A percentile compares a stretch with the other conserved stretches of the same genome.
Conservation (phyloP, 2,888 invertebrate genomes). For the Creontiades dilutus region DNA sequence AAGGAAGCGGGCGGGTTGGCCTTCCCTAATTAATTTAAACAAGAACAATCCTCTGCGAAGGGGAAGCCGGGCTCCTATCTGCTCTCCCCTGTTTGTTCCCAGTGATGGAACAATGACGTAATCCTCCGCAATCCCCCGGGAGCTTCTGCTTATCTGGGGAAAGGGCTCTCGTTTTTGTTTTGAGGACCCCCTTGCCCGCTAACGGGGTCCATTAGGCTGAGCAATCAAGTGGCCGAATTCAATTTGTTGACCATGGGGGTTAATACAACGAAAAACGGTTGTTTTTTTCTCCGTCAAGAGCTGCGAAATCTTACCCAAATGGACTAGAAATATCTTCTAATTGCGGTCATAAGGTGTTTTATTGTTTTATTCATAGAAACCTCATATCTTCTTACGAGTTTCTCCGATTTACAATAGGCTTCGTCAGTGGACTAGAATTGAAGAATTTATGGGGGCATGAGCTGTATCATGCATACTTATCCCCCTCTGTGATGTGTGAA, state of each 20-base stretch:
- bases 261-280: too few species aligned
- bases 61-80: background rate
- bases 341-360: too few species aligned
- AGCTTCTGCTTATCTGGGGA: background rate
- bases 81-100: background rate
- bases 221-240: background rate
- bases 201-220: background rate
- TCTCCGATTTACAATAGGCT: too few species aligned
- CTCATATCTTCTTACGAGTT: too few species aligned
- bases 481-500: too few species aligned
- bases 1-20: background rate
- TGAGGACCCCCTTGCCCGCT: background rate
- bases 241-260: background rate
- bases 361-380: too few species aligned
- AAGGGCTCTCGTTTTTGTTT: background rate
- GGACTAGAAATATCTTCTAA: too few species aligned
- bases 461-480: too few species aligned
- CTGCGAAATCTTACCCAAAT: too few species aligned
- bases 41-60: background rate
- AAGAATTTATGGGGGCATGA: too few species aligned
- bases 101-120: background rate
- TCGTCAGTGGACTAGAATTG: too few species aligned
- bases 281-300: too few species aligned
- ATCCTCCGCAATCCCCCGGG: background rate
- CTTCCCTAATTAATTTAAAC: background rate